Evolutionary conservation across 2,113 vertebrate genomes (phyloP), one percentile per base, ranked within the genome.

Genomic region (Podarcis raffonei): DNA sequence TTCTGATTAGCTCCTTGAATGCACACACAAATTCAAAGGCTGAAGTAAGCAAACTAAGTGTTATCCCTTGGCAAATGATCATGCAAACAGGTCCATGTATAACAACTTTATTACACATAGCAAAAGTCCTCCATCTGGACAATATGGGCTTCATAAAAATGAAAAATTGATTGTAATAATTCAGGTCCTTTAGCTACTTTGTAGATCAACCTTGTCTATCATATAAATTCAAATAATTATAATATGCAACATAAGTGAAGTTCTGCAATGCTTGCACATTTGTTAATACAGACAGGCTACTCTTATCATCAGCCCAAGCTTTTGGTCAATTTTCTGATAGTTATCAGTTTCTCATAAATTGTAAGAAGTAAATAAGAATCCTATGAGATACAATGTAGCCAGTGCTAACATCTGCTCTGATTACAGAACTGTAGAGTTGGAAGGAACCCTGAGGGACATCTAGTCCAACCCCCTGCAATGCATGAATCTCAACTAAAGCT

Each of bases 341-440:
- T 25, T 78, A 48, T 27, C 30, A 13, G 27, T 68, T 83, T 6
- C n/a, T 22, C 27, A 42, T 68, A 42, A 71, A 48, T 11, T 65
- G 32, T 35, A 57, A 57, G 27, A 68, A 68, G 12, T 15, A 42
- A 48, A 83, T 20, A 71, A 53, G 20, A 72, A 84, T 9, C 20
- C 57, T 72, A 5, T 22, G 62, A 68, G 37, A 12, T 59, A 66
- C 20, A 22, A 65, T n/a, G 74, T 16, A 48, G 13, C 37, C 15
- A 93, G 30, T 85, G 39, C 8, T 65, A 23, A 65, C 83, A 90
- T 89, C 90, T 87, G 84, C 0, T 48, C 42, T 48, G 42, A 48
- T 48, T 8, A 48, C 42, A 48, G 42, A 48, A 48, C 42, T 48
- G 42, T 1, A 11, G 42, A 48, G 42, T 48, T 48, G 42, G 42